These are phyloP conservation scores for Hylia prasina DNA, from an alignment of 2,113 vertebrate species.

Conservation along the genomic window DNA sequence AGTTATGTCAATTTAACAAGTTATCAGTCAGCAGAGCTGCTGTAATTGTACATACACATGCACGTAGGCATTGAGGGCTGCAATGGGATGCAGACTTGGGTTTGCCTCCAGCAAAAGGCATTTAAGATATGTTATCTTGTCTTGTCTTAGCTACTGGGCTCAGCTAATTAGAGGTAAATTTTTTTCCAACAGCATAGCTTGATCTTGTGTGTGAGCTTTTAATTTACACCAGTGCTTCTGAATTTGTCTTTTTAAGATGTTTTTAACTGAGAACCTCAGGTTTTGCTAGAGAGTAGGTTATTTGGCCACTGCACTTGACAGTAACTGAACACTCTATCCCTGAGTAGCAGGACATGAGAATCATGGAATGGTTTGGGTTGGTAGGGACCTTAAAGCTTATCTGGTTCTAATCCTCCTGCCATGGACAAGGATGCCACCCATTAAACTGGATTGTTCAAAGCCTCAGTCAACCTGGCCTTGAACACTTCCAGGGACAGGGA, in stretches of 20 bases:
- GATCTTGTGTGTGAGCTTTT: neutral
- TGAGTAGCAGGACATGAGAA: neutral
- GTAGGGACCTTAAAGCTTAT: neutral
- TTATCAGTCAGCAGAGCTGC: neutral
- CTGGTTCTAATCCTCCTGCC: neutral
- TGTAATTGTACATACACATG: neutral
- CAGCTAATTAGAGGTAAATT: neutral
- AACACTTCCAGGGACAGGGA: neutral
- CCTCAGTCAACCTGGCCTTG: neutral
- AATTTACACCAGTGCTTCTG: neutral
- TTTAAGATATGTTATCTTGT: neutral
- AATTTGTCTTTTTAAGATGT: neutral
- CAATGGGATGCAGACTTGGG: accelerated
- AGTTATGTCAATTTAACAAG: conserved; percentile 43
- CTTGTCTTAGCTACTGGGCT: neutral
- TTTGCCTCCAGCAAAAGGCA: neutral
- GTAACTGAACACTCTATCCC: neutral
- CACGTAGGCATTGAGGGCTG: neutral
- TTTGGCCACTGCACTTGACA: neutral
- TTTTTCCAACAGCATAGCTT: neutral
- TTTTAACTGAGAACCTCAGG: neutral
- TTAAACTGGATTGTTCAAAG: neutral
- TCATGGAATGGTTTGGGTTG: neutral
- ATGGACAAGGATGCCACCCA: neutral
- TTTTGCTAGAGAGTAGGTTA: neutral